Percentiles rank a stretch among this genome's conserved stretches.
Evolutionary conservation across 2,888 invertebrate species (phyloP).

Genomic region (Lepeophtheirus nordmannii): DNA sequence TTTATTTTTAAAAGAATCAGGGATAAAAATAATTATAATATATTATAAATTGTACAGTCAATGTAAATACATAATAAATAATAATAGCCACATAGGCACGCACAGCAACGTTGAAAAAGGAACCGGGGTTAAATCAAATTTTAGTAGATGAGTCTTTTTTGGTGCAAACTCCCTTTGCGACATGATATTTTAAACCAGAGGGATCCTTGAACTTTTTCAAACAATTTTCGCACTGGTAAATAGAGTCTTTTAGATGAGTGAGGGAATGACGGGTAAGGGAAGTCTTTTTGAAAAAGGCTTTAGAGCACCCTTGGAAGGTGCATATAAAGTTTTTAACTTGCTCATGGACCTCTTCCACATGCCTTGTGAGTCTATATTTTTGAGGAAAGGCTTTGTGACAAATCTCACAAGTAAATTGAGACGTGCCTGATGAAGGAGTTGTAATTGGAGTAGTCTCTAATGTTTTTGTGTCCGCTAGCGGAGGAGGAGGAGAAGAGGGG

Average conservation of each 20-base stretch:
- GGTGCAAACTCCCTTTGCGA: neutral
- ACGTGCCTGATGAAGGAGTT: neutral
- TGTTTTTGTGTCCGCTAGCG: neutral
- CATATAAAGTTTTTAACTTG: constrained; percentile 3
- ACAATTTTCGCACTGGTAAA: neutral
- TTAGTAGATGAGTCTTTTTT: too few species aligned
- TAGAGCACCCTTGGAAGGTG: neutral
- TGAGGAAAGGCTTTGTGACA: constrained; percentile 10
- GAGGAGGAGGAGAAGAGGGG: neutral
- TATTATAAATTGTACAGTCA: too few species aligned
- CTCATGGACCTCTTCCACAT: constrained; percentile 6
- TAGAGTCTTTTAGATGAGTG: neutral
- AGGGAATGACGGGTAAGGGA: neutral
- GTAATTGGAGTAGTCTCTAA: neutral
- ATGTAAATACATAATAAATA: too few species aligned
- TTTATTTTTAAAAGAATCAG: too few species aligned
- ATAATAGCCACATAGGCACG: too few species aligned
- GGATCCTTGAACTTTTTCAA: constrained; percentile 6
- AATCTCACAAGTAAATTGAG: neutral
- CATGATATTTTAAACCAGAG: constrained; percentile 7
- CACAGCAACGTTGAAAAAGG: too few species aligned
- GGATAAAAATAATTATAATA: too few species aligned
- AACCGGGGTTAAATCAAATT: too few species aligned
- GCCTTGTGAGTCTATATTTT: neutral
- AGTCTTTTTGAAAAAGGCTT: constrained; percentile 17